Evolutionary conservation across 2,113 vertebrate species (phyloP).

Genomic region (Heterocephalus glaber): DNA sequence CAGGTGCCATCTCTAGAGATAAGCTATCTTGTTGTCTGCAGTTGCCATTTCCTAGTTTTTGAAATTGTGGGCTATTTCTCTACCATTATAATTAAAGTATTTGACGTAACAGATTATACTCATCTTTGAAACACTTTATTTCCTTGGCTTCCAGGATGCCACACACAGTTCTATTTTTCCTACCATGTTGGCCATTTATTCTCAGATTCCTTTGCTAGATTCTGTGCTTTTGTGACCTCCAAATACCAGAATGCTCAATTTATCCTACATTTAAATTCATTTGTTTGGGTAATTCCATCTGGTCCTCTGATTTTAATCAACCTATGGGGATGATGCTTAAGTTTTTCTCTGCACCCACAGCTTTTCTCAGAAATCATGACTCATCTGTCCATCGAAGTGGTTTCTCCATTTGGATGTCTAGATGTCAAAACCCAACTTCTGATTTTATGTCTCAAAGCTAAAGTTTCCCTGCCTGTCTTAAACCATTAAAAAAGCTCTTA

Average conservation of each 20-base stretch:
- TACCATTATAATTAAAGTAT: conserved; percentile 12
- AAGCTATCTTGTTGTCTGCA: background rate
- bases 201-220: background rate
- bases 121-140: conserved; percentile 31
- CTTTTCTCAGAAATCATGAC: background rate
- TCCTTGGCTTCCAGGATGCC: background rate
- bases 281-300: background rate
- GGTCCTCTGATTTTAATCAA: background rate
- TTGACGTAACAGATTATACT: background rate
- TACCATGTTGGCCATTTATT: background rate
- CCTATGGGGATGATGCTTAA: background rate
- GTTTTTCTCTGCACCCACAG: background rate
- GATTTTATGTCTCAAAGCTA: background rate
- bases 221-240: background rate
- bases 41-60: background rate
- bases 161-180: background rate
- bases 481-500: background rate
- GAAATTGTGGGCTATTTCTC: conserved; percentile 9
- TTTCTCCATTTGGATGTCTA: background rate
- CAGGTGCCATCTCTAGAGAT: conserved; percentile 37
- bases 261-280: background rate
- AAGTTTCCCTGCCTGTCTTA: background rate
- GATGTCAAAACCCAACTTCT: background rate
- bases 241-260: background rate
- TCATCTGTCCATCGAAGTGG: background rate